Conservation (phyloP, 2,113 vertebrate genomes). For the Taxidea taxus region DNA sequence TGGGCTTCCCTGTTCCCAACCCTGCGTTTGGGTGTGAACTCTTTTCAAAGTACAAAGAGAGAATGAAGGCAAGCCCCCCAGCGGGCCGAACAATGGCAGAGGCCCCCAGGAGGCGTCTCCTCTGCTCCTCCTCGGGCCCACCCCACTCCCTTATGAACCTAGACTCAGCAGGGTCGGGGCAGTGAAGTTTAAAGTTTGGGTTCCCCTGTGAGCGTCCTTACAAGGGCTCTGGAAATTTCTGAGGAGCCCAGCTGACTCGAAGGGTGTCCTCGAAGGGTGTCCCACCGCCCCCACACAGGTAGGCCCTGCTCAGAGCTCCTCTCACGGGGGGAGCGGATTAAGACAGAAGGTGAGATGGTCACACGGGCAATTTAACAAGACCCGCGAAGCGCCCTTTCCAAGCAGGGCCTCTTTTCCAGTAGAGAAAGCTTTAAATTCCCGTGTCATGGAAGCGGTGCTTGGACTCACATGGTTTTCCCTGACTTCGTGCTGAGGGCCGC, state of each 20-base stretch:
- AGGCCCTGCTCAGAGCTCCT: background rate
- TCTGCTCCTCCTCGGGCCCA: rapidly evolving
- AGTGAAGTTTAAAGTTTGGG: background rate
- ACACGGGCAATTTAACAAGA: background rate
- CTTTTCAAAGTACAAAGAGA: rapidly evolving
- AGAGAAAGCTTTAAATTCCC: background rate
- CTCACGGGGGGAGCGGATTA: background rate
- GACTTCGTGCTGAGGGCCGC: background rate
- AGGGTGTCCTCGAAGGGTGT: background rate
- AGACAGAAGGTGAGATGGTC: background rate
- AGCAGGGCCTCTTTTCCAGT: background rate
- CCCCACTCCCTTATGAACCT: rapidly evolving
- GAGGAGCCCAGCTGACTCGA: background rate
- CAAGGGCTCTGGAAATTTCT: background rate
- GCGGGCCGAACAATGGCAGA: background rate
- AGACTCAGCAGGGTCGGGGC: background rate
- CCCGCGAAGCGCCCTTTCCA: background rate
- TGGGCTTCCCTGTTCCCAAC: background rate
- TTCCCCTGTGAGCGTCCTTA: background rate
- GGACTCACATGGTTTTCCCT: background rate
- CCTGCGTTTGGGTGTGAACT: background rate
- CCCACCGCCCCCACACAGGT: no score
- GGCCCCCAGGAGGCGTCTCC: background rate
- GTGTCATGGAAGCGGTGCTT: background rate
- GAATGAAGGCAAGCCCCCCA: rapidly evolving